Evolutionary conservation across 1,140 invertebrate species (phyloP), one percentile per base, ranked within the genome.

Genomic region (Cherax destructor): DNA sequence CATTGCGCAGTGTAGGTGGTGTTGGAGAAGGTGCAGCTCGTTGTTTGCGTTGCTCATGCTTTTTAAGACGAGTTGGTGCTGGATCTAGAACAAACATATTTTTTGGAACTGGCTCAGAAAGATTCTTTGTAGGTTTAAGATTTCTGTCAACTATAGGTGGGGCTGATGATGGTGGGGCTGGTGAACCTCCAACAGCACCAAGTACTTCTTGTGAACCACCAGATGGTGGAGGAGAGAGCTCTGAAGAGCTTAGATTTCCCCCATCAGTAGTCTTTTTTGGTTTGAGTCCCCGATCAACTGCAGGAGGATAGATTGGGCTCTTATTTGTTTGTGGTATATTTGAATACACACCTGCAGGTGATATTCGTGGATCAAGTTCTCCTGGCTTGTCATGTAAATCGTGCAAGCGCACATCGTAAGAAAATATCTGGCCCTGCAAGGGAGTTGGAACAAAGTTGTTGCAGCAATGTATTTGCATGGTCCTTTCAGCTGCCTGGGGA

Each of bases 381-480:
- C 83, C 92, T 13, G 65, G 80, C 24, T 87, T 87, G 41, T 88
- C 87, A 91, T 79, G 86, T 65, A 47, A 52, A 49, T 92, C 91
- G 30, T 87, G 76, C 9, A 76, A 85, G 21, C 90, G 85, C 52
- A 94, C 86, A 84, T 94, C 93, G 72, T 91, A 93, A 77, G 93
- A 93, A 24, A 93, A 89, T 24, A 92, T 93, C 13, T 92, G 87
- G 74, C 93, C 92, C 83, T 95, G 94, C 83, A 96, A 96, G 9
- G 94, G 94, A 3, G 95, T 95, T 59, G 96, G 96, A 11, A 96
- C 96, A 13, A 96, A 96, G 94, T 97, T 97, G n/a, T 96, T 96
- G 93, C 97, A 97, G 92, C 96, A 96, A 93, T 97, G 96, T 83
- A 95, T 95, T 52, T 95, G 94, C 50, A 94, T 86, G 50, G 49